phyloP scores from a whole-genome alignment of 2,888 invertebrate species.

The Schizaphis graminum region DNA sequence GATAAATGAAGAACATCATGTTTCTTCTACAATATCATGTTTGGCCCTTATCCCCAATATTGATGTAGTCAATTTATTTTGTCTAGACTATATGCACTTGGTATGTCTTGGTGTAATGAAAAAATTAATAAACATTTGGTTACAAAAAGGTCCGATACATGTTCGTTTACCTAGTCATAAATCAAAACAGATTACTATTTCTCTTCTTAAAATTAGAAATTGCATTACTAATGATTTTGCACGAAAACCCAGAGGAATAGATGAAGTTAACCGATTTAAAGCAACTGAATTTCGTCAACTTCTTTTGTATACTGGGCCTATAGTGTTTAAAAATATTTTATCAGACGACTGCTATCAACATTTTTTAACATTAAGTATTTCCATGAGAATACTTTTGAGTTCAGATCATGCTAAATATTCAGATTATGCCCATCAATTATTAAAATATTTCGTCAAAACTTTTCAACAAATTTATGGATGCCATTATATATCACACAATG shows the following conservation, averaged over 20 bases:
- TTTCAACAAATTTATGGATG: background rate
- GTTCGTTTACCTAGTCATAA: background rate
- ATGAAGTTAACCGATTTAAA: slow-evolving; percentile 8
- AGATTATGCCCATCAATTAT: background rate
- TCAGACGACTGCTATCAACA: background rate
- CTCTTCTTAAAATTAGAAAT: background rate
- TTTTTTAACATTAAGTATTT: background rate
- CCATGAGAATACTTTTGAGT: background rate
- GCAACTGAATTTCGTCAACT: background rate
- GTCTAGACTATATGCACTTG: slow-evolving; percentile 1
- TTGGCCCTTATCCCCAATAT: background rate
- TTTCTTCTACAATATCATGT: background rate
- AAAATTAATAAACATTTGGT: slow-evolving; percentile 12
- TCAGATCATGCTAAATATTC: background rate
- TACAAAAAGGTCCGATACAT: background rate
- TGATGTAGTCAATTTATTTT: slow-evolving; percentile 6
- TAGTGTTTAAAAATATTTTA: slow-evolving; percentile 5
- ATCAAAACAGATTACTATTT: background rate
- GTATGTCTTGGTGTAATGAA: background rate
- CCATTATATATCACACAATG: background rate
- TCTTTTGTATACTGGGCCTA: background rate
- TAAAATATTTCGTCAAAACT: background rate
- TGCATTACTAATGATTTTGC: background rate
- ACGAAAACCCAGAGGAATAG: background rate
- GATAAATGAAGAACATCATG: background rate